phyloP scores from a whole-genome alignment of 2,888 invertebrate genomes.

The Monopis laevigella region DNA sequence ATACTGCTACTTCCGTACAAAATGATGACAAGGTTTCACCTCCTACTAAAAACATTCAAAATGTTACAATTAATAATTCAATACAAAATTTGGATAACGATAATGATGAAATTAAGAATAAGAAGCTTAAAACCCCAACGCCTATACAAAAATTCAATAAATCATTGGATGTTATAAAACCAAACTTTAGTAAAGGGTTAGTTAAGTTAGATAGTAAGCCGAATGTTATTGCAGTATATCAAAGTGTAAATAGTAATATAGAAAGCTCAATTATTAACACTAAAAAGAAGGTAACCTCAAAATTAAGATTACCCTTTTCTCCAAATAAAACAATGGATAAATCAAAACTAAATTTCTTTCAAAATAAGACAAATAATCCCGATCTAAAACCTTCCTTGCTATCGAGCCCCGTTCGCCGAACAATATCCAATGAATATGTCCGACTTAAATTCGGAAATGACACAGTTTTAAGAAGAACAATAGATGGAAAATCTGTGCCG shows the following conservation, averaged over 20 bases:
- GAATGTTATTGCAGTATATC: conserved; percentile 51
- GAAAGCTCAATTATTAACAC: neutral
- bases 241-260: conserved; percentile 27
- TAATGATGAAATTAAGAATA: conserved; percentile 39
- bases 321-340: conserved; percentile 53
- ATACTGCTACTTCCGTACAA: conserved; percentile 21
- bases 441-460: conserved; percentile 53
- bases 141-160: conserved; percentile 45
- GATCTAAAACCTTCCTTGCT: conserved; percentile 43
- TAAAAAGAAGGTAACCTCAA: conserved; percentile 43
- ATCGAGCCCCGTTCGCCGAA: conserved; percentile 49
- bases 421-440: conserved; percentile 63
- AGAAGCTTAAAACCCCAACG: conserved; percentile 39
- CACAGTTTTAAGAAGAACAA: conserved; percentile 49
- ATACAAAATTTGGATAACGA: conserved; percentile 22
- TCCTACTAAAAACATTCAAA: conserved; percentile 33
- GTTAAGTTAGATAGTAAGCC: conserved; percentile 34
- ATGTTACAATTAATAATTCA: neutral
- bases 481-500: conserved; percentile 53
- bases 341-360: conserved; percentile 53
- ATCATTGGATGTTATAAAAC: conserved; percentile 40
- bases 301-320: conserved; percentile 52
- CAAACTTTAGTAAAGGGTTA: conserved; percentile 31
- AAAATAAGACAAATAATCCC: conserved; percentile 37
- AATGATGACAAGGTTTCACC: conserved; percentile 48